Evolutionary conservation across 1,140 invertebrate species (phyloP), one percentile per base, ranked within the genome.

Genomic region (Drosophila yakuba): DNA sequence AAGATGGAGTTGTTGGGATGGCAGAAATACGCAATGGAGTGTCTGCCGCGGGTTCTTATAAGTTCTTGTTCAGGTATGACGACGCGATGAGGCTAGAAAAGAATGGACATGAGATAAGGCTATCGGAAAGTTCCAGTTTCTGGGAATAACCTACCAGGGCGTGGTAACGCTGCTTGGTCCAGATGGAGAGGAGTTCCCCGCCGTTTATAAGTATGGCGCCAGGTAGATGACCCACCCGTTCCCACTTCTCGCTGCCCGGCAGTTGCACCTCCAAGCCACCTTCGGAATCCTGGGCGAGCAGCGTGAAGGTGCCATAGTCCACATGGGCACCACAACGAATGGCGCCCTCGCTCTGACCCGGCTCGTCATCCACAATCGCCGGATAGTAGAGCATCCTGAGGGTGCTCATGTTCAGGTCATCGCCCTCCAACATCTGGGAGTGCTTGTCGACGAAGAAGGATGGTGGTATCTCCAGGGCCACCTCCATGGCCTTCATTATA

Each of bases 181-280:
- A 97, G 36, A 94, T 93, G 45, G 96, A 95, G 38, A 97, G 91
- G 45, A 97, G 93, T 79, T 97, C 96, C 12, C 96, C 97, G 17
- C 95, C 95, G 78, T 97, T 97, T 23, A 97, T 94, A 17, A 97
- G 92, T 64, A 97, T 95, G 4, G 96, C 95, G 28, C 95, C 96
- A 0, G 96, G 96, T 28, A 97, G 93, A 83, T 97, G 96, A 1
- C 95, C 95, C 0, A 96, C 96, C 15, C 95, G 93, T 71, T 95
- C 93, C 96, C 96, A 97, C 63, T 95, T 94, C n/a, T 95, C 94
- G 63, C 95, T 94, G 47, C 93, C 93, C n/a, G 94, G 94, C 44
- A 94, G 91, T 81, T 95, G 94, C 28, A 96, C 94, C 93, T 96
- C 94, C 17, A 94, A 71, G 8, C 92, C 92, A 14, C 92, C 94